Evolutionary conservation across 2,797 vertebrate genomes (phyloP).

Genomic region (Alca torda): DNA sequence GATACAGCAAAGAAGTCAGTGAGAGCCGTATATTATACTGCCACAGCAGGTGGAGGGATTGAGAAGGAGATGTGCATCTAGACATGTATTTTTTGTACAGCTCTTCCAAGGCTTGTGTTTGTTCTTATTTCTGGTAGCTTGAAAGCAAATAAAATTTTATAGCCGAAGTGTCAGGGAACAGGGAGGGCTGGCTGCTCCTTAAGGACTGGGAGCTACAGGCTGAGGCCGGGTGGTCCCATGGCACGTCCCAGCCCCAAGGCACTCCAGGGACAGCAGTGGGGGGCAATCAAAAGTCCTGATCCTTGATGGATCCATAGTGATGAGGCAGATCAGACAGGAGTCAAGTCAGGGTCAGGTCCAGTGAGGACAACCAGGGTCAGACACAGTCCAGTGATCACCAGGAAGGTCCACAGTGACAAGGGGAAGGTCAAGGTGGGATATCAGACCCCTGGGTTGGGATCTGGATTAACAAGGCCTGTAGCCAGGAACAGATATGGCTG

Average conservation of each 20-base stretch:
- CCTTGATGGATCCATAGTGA: background rate
- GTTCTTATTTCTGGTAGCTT: background rate
- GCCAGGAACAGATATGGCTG: background rate
- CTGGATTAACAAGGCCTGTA: fast-evolving
- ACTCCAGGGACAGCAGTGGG: fast-evolving
- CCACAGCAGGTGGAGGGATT: background rate
- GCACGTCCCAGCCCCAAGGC: background rate
- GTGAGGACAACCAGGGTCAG: background rate
- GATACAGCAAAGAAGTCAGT: background rate
- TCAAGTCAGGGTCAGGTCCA: fast-evolving
- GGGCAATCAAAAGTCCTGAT: no score
- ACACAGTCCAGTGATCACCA: background rate
- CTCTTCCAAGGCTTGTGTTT: background rate
- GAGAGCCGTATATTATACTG: constrained; percentile 1
- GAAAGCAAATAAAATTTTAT: constrained; percentile 15
- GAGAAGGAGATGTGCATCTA: constrained; percentile 6
- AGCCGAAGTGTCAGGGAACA: background rate
- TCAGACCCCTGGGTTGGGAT: fast-evolving
- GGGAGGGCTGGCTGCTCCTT: background rate
- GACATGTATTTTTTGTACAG: background rate
- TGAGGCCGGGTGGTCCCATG: fast-evolving
- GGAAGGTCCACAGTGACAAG: background rate
- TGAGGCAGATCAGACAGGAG: background rate
- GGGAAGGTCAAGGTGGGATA: background rate
- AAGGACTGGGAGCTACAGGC: background rate